Conservation (phyloP, 2,888 invertebrate species). For the Xanthorhoe designata region DNA sequence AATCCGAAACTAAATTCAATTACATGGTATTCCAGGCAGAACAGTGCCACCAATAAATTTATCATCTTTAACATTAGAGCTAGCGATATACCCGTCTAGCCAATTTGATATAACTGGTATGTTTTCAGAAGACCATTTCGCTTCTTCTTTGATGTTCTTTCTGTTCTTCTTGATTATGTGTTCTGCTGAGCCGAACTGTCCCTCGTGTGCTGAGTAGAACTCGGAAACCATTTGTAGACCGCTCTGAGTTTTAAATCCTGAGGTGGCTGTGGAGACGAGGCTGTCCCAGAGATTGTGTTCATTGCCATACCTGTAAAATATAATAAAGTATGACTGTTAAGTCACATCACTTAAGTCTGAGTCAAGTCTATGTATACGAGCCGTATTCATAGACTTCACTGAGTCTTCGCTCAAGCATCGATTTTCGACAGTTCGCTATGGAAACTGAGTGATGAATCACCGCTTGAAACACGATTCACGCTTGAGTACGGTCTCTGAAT, state of each 20-base stretch:
- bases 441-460: too few relatives aligned
- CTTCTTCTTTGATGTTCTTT: slow-evolving; percentile 90
- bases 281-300: slow-evolving; percentile 89
- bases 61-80: slow-evolving; percentile 55
- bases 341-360: too few relatives aligned
- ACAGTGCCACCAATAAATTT: slow-evolving; percentile 48
- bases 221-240: slow-evolving; percentile 89
- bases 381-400: too few relatives aligned
- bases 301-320: slow-evolving; percentile 82
- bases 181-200: slow-evolving; percentile 90
- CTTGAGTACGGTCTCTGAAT: too few relatives aligned
- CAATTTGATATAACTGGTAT: slow-evolving; percentile 90
- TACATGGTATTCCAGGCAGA: slow-evolving; percentile 5
- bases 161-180: slow-evolving; percentile 90
- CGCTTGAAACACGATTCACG: too few relatives aligned
- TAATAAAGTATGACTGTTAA: not conserved
- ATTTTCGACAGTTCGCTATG: too few relatives aligned
- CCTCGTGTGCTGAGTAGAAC: slow-evolving; percentile 87
- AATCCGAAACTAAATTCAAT: not conserved
- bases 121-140: slow-evolving; percentile 91
- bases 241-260: slow-evolving; percentile 90
- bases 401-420: too few relatives aligned
- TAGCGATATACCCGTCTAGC: slow-evolving; percentile 82
- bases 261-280: slow-evolving; percentile 90
- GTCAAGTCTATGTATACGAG: too few relatives aligned